These are phyloP conservation scores for Pyrochroa serraticornis DNA, from an alignment of 2,888 invertebrate species.

Conservation along the genomic window DNA sequence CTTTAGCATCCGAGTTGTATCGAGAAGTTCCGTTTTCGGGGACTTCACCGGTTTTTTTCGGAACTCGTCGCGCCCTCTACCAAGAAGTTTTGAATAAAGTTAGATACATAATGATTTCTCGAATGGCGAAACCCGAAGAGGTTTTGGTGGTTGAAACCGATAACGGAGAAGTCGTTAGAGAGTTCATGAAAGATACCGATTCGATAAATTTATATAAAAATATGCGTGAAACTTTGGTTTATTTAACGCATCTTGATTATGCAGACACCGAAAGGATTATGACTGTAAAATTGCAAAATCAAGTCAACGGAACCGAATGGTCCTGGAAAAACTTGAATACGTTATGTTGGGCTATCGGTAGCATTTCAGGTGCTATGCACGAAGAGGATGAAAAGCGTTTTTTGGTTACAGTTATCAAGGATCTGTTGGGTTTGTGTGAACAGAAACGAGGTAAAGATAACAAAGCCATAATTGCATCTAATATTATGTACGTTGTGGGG, in stretches of 20 bases:
- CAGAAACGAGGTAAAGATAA: constrained; percentile 99
- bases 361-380: constrained; percentile 88
- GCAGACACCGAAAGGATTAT: constrained; percentile 97
- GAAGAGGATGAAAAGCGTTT: constrained; percentile 99
- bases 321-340: constrained; percentile 99
- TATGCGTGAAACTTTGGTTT: constrained; percentile 97
- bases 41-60: constrained; percentile 48
- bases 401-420: constrained; percentile 97
- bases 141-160: constrained; percentile 99
- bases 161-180: constrained; percentile 98
- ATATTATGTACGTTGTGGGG: constrained; percentile 99
- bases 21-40: constrained; percentile 67
- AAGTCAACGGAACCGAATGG: constrained; percentile 98
- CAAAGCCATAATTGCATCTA: constrained; percentile 99
- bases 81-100: constrained; percentile 84
- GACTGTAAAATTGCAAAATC: constrained; percentile 97
- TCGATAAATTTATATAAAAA: constrained; percentile 99
- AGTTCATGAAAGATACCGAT: constrained; percentile 99
- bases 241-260: constrained; percentile 98
- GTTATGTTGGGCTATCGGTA: constrained; percentile 99
- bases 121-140: constrained; percentile 99
- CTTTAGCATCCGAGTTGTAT: constrained; percentile 89
- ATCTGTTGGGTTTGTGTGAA: constrained; percentile 94
- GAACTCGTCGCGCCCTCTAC: constrained; percentile 68
- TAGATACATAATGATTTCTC: constrained; percentile 96